Percentiles rank a stretch among this genome's conserved stretches.
phyloP scores from a whole-genome alignment of 2,888 invertebrate genomes.

The Caenorhabditis plicata region DNA sequence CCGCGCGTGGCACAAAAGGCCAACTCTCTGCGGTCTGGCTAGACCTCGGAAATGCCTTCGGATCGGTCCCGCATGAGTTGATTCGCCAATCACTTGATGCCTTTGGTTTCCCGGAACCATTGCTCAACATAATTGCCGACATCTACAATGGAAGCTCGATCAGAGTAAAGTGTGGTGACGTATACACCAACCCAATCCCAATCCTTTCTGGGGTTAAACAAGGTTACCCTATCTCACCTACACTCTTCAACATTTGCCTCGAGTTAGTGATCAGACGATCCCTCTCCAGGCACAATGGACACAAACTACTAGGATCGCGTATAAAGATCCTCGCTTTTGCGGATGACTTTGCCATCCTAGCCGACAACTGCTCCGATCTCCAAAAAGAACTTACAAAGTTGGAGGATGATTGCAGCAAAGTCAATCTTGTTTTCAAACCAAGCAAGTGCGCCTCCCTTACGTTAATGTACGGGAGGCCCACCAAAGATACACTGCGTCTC shows the following conservation, averaged over 20 bases:
- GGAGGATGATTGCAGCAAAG: conserved; percentile 3
- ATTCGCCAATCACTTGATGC: background rate
- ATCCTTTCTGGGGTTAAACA: conserved; percentile 61
- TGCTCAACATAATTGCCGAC: conserved; percentile 1
- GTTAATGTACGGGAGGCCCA: conserved; percentile 2
- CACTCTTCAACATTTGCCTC: conserved; percentile 64
- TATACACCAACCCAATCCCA: conserved; percentile 18
- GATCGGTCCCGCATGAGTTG: conserved; percentile 10
- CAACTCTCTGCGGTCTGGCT: conserved; percentile 10
- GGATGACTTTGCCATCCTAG: conserved; percentile 20
- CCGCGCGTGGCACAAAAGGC: background rate
- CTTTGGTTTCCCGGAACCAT: conserved; percentile 3
- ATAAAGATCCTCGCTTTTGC: conserved; percentile 22
- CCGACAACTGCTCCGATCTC: background rate
- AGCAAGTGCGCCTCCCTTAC: conserved; percentile 22
- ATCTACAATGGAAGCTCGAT: conserved; percentile 10
- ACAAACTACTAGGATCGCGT: background rate
- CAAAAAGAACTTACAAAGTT: conserved; percentile 1
- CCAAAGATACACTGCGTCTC: background rate
- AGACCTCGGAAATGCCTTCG: conserved; percentile 19
- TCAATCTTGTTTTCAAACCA: conserved; percentile 28
- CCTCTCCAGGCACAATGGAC: background rate
- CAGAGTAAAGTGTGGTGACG: conserved; percentile 2
- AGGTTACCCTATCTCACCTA: conserved; percentile 64
- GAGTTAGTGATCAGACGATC: conserved; percentile 46